A percentile compares a stretch with the other conserved stretches of the same genome.
These are phyloP conservation scores for Achatina immaculata DNA, from an alignment of 1,140 invertebrate genomes.

Conservation along the genomic window DNA sequence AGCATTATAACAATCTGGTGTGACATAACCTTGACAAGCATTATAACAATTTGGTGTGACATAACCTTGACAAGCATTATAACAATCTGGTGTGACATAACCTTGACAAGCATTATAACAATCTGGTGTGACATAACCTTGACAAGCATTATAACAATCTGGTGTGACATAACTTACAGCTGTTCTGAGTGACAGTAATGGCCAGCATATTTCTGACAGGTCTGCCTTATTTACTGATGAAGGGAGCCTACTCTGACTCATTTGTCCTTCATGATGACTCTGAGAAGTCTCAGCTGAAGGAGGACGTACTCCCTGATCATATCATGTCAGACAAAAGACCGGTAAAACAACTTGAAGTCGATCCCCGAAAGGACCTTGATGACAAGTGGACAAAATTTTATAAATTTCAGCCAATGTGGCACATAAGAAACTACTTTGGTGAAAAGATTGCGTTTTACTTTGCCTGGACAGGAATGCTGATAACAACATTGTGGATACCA, in stretches of 20 bases:
- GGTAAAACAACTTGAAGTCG: conserved; percentile 23
- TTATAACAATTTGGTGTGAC: no score
- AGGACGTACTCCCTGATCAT: conserved; percentile 31
- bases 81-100: no score
- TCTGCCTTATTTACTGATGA: conserved; percentile 67
- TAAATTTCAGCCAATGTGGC: conserved; percentile 70
- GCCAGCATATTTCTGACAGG: conserved; percentile 61
- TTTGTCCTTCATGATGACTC: conserved; percentile 70
- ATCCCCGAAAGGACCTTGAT: conserved; percentile 59
- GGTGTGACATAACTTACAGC: no score
- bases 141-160: no score
- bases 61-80: no score
- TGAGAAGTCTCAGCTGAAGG: conserved; percentile 40
- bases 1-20: no score
- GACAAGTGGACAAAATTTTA: conserved; percentile 63
- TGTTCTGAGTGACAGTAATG: no score
- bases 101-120: no score
- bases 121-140: no score
- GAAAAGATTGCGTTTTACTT: conserved; percentile 73
- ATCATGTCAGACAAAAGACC: conserved; percentile 26
- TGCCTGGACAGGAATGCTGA: conserved; percentile 70
- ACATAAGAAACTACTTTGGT: conserved; percentile 72
- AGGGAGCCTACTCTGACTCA: conserved; percentile 65
- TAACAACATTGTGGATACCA: conserved; percentile 68
- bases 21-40: no score